Percentiles rank a stretch among this genome's conserved stretches.
Evolutionary conservation across 1,140 invertebrate species (phyloP).

Genomic region (Papilio xuthus): DNA sequence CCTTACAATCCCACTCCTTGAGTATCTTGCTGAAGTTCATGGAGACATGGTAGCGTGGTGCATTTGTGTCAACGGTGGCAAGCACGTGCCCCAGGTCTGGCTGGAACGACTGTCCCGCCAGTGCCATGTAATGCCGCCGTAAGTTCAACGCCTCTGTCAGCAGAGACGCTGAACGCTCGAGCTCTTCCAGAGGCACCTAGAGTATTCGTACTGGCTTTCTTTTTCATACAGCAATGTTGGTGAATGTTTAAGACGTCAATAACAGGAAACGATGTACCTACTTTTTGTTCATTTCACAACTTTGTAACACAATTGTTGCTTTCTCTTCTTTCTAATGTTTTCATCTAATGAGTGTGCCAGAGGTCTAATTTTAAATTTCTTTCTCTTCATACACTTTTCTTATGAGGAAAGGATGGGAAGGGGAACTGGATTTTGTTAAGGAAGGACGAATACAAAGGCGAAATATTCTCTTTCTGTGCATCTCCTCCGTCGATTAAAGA

Average conservation of each 20-base stretch:
- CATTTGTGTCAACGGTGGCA: constrained; percentile 82
- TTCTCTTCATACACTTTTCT: too few species aligned
- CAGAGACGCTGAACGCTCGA: constrained; percentile 91
- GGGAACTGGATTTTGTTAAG: too few species aligned
- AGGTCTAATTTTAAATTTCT: too few species aligned
- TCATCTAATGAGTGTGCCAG: too few species aligned
- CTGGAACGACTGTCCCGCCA: constrained; percentile 93
- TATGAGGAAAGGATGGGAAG: too few species aligned
- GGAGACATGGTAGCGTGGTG: constrained; percentile 28
- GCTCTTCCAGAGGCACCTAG: constrained; percentile 94
- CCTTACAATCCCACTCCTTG: constrained; percentile 31
- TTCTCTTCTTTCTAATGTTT: too few species aligned
- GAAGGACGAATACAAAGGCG: too few species aligned
- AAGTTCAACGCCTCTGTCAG: constrained; percentile 92
- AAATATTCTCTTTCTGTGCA: too few species aligned
- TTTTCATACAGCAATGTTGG: neutral
- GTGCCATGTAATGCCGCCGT: constrained; percentile 93
- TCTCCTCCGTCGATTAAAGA: too few species aligned
- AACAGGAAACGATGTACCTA: too few species aligned
- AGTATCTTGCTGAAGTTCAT: constrained; percentile 21
- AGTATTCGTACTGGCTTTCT: neutral
- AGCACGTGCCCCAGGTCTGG: constrained; percentile 90
- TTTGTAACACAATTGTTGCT: too few species aligned
- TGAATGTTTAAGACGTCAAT: neutral
- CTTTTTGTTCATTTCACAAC: too few species aligned